Base-by-base conservation (phyloP, 2,888 invertebrate species). In the Diabrotica balteata region DNA sequence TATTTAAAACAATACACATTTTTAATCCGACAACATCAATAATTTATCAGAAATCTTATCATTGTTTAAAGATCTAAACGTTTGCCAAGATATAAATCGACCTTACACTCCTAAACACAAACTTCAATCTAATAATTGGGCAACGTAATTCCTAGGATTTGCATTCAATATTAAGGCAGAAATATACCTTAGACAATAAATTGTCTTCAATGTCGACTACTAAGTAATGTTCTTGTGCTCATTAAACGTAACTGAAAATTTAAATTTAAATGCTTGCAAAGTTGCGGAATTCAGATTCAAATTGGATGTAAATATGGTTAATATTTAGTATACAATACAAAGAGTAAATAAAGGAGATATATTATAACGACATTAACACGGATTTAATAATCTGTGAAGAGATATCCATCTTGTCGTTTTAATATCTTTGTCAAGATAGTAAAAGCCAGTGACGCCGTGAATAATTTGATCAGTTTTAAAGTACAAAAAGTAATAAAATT, bases 321-420 rank as follows among this genome's bases (percentile, higher is more conserved):
- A 53, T 53, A 53, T 53, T 53, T 42, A 53, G n/a, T 53, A 53
- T 22, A 53, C 53, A 53, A 53, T 53, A n/a, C 53, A 32, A 42
- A 53, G 42, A 53, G 42, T 53, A 53, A 53, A 53, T 42, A 42
- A 32, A 32, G 32, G 32, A 53, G 9, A 9, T n/a, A 9, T 8
- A 32, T 22, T 9, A 42, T 53, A n/a, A 32, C 32, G 8, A 53
- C 42, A 53, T 53, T 53, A 53, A 53, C 22, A 10, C 22, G 53
- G 53, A 53, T 53, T 53, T 53, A 53, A 32, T 53, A 53, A 53
- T 22, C 8, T 42, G 9, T 53, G 9, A 53, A 53, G 32, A 32
- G 9, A 53, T 42, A 53, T 53, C 53, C 22, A 53, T 53, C 53
- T 32, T 32, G 42, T 42, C 42, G 32, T 7, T 42, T 53, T 53